These are phyloP conservation scores for Drosophila neocordata DNA, from an alignment of 1,140 invertebrate species.

Conservation along the genomic window DNA sequence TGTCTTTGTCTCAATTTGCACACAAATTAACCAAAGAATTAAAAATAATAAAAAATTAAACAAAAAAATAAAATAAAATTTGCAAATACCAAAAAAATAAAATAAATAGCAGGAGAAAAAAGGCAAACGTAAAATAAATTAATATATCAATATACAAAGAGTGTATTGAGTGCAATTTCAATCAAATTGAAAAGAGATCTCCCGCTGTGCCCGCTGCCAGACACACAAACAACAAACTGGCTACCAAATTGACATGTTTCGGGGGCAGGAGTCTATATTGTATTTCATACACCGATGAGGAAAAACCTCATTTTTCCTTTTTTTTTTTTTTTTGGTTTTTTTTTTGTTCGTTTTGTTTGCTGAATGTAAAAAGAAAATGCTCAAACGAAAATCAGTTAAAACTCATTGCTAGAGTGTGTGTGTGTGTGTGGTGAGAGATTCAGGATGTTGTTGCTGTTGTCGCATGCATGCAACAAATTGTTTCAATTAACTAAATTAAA, in stretches of 20 bases:
- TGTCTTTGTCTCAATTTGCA: slow-evolving; percentile 70
- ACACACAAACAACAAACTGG: slow-evolving; percentile 53
- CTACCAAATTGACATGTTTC: slow-evolving; percentile 75
- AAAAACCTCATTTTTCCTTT: slow-evolving; percentile 17
- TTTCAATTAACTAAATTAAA: slow-evolving; percentile 83
- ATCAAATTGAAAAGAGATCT: slow-evolving; percentile 72
- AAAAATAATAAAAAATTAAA: slow-evolving; percentile 41
- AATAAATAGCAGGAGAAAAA: slow-evolving; percentile 15
- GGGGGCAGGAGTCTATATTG: slow-evolving; percentile 53
- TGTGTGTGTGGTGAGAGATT: slow-evolving; percentile 28
- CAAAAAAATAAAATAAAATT: not conserved
- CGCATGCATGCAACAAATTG: slow-evolving; percentile 82
- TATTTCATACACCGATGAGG: slow-evolving; percentile 36
- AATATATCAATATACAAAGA: slow-evolving; percentile 80
- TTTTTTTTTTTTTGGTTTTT: not conserved
- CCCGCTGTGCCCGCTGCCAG: slow-evolving; percentile 65
- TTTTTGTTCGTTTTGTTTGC: not conserved
- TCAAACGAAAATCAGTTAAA: slow-evolving; percentile 77
- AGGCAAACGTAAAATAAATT: slow-evolving; percentile 58
- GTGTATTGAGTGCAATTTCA: slow-evolving; percentile 76
- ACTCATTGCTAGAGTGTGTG: slow-evolving; percentile 37
- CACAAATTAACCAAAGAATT: slow-evolving; percentile 74
- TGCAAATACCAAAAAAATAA: not conserved
- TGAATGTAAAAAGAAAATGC: slow-evolving; percentile 67
- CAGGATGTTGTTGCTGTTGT: slow-evolving; percentile 48